Conservation (phyloP, 1,140 invertebrate genomes). For the Riptortus pedestris region DNA sequence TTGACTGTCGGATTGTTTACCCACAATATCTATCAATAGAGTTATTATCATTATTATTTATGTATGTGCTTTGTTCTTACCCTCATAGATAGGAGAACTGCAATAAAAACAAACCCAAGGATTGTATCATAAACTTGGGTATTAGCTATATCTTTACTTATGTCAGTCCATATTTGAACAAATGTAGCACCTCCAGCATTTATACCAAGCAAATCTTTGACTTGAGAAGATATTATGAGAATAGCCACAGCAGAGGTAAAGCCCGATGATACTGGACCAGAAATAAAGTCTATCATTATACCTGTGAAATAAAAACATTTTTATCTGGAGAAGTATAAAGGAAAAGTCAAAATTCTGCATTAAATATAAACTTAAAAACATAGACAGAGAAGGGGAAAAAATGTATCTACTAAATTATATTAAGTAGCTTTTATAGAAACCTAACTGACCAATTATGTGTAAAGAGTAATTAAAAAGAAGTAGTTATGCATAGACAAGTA, state of each 20-base stretch:
- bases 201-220: slow-evolving; percentile 74
- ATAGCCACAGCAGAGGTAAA: slow-evolving; percentile 88
- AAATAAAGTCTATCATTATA: slow-evolving; percentile 88
- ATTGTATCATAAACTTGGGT: slow-evolving; percentile 54
- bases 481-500: too few species aligned
- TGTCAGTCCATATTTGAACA: slow-evolving; percentile 56
- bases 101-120: slow-evolving; percentile 60
- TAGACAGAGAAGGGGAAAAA: too few species aligned
- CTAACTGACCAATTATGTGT: too few species aligned
- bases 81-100: slow-evolving; percentile 56
- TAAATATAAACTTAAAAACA: slow-evolving; percentile 5
- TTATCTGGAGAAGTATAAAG: slow-evolving; percentile 2
- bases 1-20: too few species aligned
- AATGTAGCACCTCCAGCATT: slow-evolving; percentile 60
- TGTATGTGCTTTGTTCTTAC: slow-evolving; percentile 45
- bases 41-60: too few species aligned
- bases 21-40: too few species aligned
- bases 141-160: slow-evolving; percentile 49
- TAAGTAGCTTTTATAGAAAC: too few species aligned
- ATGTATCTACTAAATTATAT: too few species aligned
- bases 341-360: neutral
- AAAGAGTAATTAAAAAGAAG: too few species aligned
- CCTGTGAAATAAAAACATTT: slow-evolving; percentile 44
- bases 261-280: slow-evolving; percentile 81
- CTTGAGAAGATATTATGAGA: slow-evolving; percentile 78